Evolutionary conservation across 2,113 vertebrate genomes (phyloP).

Genomic region (Pseudonaja textilis): DNA sequence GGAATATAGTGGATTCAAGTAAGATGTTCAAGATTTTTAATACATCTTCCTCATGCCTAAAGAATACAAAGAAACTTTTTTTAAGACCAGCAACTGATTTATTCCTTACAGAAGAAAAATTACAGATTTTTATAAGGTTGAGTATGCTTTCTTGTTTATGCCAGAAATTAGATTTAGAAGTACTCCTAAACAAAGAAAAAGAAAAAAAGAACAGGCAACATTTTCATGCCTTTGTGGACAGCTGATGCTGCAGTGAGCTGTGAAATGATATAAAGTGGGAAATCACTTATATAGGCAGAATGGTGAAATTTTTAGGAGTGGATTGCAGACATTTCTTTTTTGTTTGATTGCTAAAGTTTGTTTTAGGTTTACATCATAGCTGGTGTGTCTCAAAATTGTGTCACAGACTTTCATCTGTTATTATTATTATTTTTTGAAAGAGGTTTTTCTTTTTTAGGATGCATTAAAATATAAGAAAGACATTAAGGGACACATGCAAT

Average conservation of each 20-base stretch:
- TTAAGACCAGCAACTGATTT: not conserved
- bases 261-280: not conserved
- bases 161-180: not conserved
- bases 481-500: not conserved
- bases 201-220: not conserved
- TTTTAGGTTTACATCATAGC: not conserved
- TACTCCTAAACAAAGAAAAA: not conserved
- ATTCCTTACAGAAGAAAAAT: too few relatives aligned
- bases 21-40: not conserved
- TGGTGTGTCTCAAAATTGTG: not conserved
- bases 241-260: not conserved
- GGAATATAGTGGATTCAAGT: not conserved
- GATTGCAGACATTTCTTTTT: not conserved
- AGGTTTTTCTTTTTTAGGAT: not conserved
- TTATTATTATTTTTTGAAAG: not conserved
- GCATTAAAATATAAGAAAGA: not conserved
- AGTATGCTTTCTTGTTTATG: not conserved
- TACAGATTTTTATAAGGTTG: not conserved
- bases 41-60: not conserved
- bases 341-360: not conserved
- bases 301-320: not conserved
- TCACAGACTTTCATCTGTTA: not conserved
- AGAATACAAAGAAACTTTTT: not conserved
- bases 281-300: not conserved
- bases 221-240: not conserved